Evolutionary conservation across 2,888 invertebrate genomes (phyloP).

Genomic region (Brachyopa scutellaris): DNA sequence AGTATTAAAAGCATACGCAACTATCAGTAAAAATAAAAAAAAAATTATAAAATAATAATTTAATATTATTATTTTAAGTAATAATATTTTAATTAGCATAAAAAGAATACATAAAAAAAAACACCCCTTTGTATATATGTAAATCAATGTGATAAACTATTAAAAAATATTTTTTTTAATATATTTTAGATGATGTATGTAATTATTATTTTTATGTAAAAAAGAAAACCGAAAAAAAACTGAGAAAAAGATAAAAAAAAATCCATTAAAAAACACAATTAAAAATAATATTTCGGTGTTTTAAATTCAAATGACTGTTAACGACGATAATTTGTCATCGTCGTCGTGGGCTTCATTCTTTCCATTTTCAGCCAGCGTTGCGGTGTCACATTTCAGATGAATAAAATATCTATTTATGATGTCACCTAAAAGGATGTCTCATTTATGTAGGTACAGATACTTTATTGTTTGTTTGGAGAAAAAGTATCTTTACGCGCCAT

Average conservation of each 20-base stretch:
- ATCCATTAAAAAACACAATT: slow-evolving; percentile 59
- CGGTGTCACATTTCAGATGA: slow-evolving; percentile 9
- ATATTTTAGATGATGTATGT: slow-evolving; percentile 66
- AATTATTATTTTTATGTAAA: slow-evolving; percentile 46
- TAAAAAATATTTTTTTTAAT: slow-evolving; percentile 65
- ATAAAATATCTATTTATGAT: slow-evolving; percentile 3
- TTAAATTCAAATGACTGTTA: slow-evolving; percentile 15
- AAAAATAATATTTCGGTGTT: slow-evolving; percentile 16
- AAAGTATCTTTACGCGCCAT: slow-evolving; percentile 23
- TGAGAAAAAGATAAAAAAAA: slow-evolving; percentile 36
- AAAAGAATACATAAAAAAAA: slow-evolving; percentile 5
- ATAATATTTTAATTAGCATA: slow-evolving; percentile 65
- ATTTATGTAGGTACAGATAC: slow-evolving; percentile 24
- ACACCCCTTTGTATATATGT: slow-evolving; percentile 60
- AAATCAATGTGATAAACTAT: slow-evolving; percentile 72
- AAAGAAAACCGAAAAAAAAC: slow-evolving; percentile 24
- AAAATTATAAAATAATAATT: slow-evolving; percentile 26
- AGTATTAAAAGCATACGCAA: slow-evolving; percentile 53
- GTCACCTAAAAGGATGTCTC: slow-evolving; percentile 43
- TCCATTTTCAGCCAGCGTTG: slow-evolving; percentile 7
- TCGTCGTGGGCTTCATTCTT: neutral
- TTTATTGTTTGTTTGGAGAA: neutral
- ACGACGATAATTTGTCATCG: slow-evolving; percentile 34
- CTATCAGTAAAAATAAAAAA: slow-evolving; percentile 8
- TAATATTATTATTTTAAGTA: slow-evolving; percentile 64